These are phyloP conservation scores for Salvelinus sp. DNA, from an alignment of 2,113 vertebrate genomes.

Conservation along the genomic window DNA sequence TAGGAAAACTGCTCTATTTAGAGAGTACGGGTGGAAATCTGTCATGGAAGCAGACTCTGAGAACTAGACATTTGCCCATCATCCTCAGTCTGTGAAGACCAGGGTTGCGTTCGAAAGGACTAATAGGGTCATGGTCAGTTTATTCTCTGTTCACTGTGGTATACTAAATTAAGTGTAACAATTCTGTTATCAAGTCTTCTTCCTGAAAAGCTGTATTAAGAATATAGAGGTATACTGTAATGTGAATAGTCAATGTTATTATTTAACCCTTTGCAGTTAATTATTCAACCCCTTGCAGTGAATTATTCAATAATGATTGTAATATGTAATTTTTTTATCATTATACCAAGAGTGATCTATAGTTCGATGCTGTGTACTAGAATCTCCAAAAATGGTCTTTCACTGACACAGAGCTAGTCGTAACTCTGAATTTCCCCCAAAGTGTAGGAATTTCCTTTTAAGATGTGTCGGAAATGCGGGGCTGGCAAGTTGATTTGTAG, in stretches of 20 bases:
- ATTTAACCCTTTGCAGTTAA: too few relatives aligned
- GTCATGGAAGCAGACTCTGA: neutral
- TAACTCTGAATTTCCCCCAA: conserved; percentile 37
- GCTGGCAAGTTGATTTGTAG: conserved; percentile 70
- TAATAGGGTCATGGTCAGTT: conserved; percentile 30
- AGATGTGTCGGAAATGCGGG: conserved; percentile 67
- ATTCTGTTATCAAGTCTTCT: conserved; percentile 25
- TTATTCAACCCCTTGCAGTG: too few relatives aligned
- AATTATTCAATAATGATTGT: too few relatives aligned
- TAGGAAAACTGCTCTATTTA: neutral
- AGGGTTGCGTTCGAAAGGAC: conserved; percentile 28
- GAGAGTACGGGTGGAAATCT: neutral
- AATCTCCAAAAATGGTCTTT: conserved; percentile 43
- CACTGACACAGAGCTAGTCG: conserved; percentile 22
- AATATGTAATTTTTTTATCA: too few relatives aligned
- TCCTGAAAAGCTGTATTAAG: conserved; percentile 49
- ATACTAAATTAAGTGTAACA: neutral
- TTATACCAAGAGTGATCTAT: too few relatives aligned
- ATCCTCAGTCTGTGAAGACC: conserved; percentile 11
- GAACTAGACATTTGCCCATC: neutral
- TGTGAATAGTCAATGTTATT: too few relatives aligned
- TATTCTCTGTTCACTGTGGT: neutral
- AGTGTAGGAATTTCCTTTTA: conserved; percentile 67
- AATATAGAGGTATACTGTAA: conserved; percentile 10
- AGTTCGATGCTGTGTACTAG: conserved; percentile 52